Conservation (phyloP, 2,888 invertebrate genomes). For the Ctena decussata region DNA sequence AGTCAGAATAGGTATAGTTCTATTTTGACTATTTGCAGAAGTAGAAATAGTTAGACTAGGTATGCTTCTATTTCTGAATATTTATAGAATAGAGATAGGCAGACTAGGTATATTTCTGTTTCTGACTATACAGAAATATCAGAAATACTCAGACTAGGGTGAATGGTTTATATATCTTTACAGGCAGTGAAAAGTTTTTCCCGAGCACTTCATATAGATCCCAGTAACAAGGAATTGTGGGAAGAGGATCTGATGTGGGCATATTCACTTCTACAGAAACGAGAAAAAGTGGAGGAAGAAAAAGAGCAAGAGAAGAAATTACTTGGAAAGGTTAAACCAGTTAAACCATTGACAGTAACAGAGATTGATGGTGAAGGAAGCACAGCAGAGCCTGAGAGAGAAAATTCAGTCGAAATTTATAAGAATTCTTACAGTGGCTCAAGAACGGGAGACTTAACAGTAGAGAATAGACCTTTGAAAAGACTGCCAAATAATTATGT, state of each 20-base stretch:
- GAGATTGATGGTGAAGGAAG: neutral
- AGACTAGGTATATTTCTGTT: too few relatives aligned
- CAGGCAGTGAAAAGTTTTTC: conserved; percentile 86
- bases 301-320: conserved; percentile 29
- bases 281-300: conserved; percentile 59
- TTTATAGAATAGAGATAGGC: too few relatives aligned
- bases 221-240: conserved; percentile 84
- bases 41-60: too few relatives aligned
- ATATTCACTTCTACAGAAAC: conserved; percentile 65
- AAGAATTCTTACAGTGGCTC: conserved; percentile 15
- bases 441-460: neutral
- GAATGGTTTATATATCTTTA: conserved; percentile 3
- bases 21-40: too few relatives aligned
- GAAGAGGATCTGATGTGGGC: conserved; percentile 85
- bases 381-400: neutral
- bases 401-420: conserved; percentile 19
- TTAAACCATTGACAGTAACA: conserved; percentile 13
- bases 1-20: too few relatives aligned
- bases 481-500: conserved; percentile 68
- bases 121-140: too few relatives aligned
- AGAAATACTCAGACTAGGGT: too few relatives aligned
- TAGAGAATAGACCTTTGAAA: conserved; percentile 15
- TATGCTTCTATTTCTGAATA: too few relatives aligned
- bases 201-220: conserved; percentile 85
- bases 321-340: neutral